Evolutionary conservation across 2,888 invertebrate species (phyloP), one percentile per base, ranked within the genome.

Genomic region (Chromoteleia sp.): DNA sequence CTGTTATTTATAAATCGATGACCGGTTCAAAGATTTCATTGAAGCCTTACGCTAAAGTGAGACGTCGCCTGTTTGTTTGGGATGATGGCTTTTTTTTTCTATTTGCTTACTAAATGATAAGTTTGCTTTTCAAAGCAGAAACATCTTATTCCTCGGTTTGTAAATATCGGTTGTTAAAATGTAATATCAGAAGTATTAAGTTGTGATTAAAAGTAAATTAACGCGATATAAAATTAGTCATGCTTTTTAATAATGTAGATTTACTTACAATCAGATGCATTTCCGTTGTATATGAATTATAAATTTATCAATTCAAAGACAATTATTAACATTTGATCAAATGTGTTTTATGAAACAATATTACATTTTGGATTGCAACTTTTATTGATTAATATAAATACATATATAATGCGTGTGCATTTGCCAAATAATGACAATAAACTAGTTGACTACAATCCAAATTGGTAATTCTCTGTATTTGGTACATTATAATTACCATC

Each of bases 1-100:
- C 36, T 19, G 52, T 52, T 56, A 56, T 36, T 56, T 56, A 36
- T 56, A 56, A 56, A 56, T 56, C 56, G 25, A 56, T 56, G 33
- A 36, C 19, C 19, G 56, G 36, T 56, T 56, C 56, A 56, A 56
- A 36, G 56, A 56, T 56, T 56, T 56, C 56, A 56, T 56, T 56
- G 30, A 56, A 52, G 52, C 29, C 56, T 33, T 33, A 19, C 56
- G 19, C 15, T 36, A 2, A 19, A 56, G 36, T 36, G 30, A 19
- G 17, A 30, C 56, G 19, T 52, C 30, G 30, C 56, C 10, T 56
- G 36, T 56, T 56, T 56, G 52, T 52, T 52, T 30, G 30, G 30
- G 52, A 52, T n/a, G 30, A 2, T 15, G 15, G 10, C 29, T 30
- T 52, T 52, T 52, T 41, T 41, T 8, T 21, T 25, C 30, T 30